Base-by-base conservation (phyloP, 2,113 vertebrate species). In the Carettochelys insculpta region DNA sequence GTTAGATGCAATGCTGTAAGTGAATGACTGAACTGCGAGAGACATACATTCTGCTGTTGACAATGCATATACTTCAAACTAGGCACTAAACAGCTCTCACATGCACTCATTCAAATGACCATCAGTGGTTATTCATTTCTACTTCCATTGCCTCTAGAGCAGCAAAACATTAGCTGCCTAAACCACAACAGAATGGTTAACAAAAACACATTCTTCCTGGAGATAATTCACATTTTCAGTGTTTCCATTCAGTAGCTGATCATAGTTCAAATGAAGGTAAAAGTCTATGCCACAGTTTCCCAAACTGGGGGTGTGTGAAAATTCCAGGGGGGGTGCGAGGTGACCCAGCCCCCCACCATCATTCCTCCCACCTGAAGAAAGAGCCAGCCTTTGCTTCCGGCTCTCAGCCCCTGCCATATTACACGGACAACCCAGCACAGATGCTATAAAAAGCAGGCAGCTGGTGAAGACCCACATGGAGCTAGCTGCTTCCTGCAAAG, bases 21-120 rank as follows among this genome's bases (percentile, higher is more conserved):
- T 7, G 90, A 96, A 90, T 43, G 91, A 85, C 79, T 88, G 81
- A 94, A 78, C 80, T 10, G 11, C 48, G 29, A 85, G 76, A 53
- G 8, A 80, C 94, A 86, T 80, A 34, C 82, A 48, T 54, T 86
- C 1, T 27, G 86, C 87, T 88, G 27, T 89, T 92, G 80, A 80
- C 89, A 93, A 51, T 82, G 68, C 56, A 75, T 89, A 45, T 52
- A 24, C 91, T 87, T 68, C 92, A 89, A 71, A 31, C 61, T 71
- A 52, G 29, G 78, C 77, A 83, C 58, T 77, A 87, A 87, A 75
- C 92, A 87, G 85, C 34, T 75, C 79, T 31, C 53, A 76, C 4
- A 0, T 71, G 31, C 80, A 61, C 54, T 89, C 65, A 11, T 25
- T 73, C 77, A 80, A 56, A 56, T 80, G 17, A 19, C 58, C 38